Evolutionary conservation across 2,113 vertebrate genomes (phyloP), one percentile per base, ranked within the genome.

Genomic region (Vicugna pacos): DNA sequence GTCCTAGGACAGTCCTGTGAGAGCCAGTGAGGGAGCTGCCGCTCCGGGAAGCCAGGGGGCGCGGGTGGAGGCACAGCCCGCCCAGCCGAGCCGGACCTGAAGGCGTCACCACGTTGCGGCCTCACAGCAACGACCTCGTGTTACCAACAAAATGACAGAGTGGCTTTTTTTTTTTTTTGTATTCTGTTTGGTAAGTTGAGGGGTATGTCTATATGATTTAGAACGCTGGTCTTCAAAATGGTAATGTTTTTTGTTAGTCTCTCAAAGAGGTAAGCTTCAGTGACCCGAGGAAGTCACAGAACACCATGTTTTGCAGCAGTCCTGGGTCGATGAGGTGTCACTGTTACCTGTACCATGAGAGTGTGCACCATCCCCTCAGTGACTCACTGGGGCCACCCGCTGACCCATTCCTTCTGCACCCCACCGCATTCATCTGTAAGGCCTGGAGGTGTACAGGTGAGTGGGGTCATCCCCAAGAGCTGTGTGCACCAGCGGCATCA

Each of bases 61-160:
- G 38, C 4, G 38, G 38, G 38, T 42, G 38, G 38, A 42, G 38
- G 38, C 15, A 1, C 50, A 6, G 67, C 6, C 30, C 24, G 4
- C 24, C n/a, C 9, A 1, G 5, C 16, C 0, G 20, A 8, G 16
- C 11, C 0, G 10, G 67, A 3, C 20, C 42, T 1, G 60, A 1
- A 1, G 28, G 7, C 9, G 0, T 12, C 90, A 6, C 1, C 90
- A 4, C 0, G 0, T 19, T 0, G 5, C 32, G 38, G 52, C 48
- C 6, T 30, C 20, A 5, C 0, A 2, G 35, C 2, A 0, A 2
- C 0, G 65, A 17, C 38, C 15, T 8, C 0, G 5, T 2, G 12
- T 42, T 2, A 17, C 48, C 56, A 4, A 19, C 13, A 48, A 46
- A 9, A 17, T 14, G 52, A 16, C 64, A 8, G 17, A 2, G 4